Evolutionary conservation across 2,888 invertebrate species (phyloP).

Genomic region (Thysanoteuthis rhombus): DNA sequence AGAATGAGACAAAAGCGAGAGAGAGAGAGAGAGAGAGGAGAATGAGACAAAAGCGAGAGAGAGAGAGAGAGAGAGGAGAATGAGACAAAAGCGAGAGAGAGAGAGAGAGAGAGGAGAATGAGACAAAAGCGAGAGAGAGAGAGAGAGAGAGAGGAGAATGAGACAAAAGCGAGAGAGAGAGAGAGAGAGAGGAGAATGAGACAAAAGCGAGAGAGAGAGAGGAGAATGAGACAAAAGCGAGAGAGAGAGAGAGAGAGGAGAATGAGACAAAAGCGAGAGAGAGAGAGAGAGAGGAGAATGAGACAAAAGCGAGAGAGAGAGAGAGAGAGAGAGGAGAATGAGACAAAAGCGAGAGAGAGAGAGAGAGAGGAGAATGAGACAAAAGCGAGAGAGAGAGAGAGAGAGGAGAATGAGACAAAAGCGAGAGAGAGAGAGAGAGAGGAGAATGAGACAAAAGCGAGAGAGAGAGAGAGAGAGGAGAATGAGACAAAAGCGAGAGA

Average conservation of each 20-base stretch:
- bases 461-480: background rate
- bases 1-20: background rate
- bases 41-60: background rate
- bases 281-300: background rate
- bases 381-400: no score
- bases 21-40: background rate
- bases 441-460: background rate
- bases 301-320: background rate
- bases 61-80: background rate
- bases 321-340: background rate
- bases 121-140: slow-evolving; percentile 25
- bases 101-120: background rate
- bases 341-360: no score
- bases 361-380: no score
- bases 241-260: background rate
- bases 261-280: background rate
- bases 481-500: background rate
- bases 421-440: background rate
- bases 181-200: slow-evolving; percentile 24
- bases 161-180: slow-evolving; percentile 19
- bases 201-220: background rate
- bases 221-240: slow-evolving; percentile 15
- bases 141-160: background rate
- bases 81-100: background rate
- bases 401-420: no score